Conservation (phyloP, 2,113 vertebrate genomes). For the Trichechus manatus region DNA sequence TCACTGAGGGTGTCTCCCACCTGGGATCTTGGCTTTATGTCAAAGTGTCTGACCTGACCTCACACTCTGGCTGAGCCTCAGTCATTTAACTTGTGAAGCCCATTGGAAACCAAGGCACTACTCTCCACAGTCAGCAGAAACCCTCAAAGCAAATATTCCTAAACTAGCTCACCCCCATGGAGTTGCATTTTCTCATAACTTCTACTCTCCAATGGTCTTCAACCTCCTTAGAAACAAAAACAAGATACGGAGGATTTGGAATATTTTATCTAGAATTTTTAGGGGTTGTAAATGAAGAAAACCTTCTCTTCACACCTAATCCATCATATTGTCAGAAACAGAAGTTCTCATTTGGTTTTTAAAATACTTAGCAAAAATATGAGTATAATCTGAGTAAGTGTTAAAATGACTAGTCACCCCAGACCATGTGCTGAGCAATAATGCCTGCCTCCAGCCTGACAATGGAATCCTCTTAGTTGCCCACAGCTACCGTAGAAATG, state of each 20-base stretch:
- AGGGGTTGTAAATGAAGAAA: constrained; percentile 44
- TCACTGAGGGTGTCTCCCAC: neutral
- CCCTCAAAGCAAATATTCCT: neutral
- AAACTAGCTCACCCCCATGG: neutral
- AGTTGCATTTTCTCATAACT: neutral
- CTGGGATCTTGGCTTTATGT: neutral
- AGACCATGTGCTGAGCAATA: neutral
- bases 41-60: neutral
- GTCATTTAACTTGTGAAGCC: neutral
- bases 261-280: constrained; percentile 34
- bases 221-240: constrained; percentile 41
- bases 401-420: neutral
- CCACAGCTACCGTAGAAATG: neutral
- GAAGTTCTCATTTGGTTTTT: constrained; percentile 26
- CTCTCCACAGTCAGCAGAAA: neutral
- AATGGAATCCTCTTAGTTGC: neutral
- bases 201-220: neutral
- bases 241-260: neutral
- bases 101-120: neutral
- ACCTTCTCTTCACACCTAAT: constrained; percentile 11
- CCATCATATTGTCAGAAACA: constrained; percentile 19
- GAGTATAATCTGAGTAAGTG: constrained; percentile 4
- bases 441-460: neutral
- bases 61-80: neutral
- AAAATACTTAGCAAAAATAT: constrained; percentile 37